These are phyloP conservation scores for Axea sp. DNA, from an alignment of 2,888 invertebrate genomes.

Conservation along the genomic window DNA sequence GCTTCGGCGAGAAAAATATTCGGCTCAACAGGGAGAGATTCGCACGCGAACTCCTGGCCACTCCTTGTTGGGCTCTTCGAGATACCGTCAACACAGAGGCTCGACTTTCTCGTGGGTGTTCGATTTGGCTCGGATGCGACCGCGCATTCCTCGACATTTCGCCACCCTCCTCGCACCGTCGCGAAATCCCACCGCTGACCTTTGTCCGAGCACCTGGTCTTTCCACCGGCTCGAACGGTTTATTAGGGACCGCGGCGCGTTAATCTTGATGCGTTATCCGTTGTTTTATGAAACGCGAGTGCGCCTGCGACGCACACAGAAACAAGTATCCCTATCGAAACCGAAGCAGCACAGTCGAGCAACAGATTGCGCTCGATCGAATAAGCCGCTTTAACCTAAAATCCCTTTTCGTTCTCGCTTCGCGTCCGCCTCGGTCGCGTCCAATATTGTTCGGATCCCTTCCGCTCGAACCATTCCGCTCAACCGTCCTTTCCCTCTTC, in stretches of 20 bases:
- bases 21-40: constrained; percentile 51
- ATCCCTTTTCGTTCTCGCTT: constrained; percentile 62
- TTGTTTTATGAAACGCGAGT: constrained; percentile 33
- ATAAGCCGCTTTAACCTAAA: constrained; percentile 66
- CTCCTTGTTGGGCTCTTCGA: constrained; percentile 46
- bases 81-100: constrained; percentile 41
- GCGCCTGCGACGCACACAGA: too few species aligned
- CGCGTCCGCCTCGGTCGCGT: constrained; percentile 45
- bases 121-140: constrained; percentile 10
- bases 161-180: too few species aligned
- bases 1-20: constrained; percentile 54
- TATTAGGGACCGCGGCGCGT: constrained; percentile 12
- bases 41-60: constrained; percentile 59
- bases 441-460: constrained; percentile 51
- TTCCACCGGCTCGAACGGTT: constrained; percentile 1
- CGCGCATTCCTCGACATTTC: constrained; percentile 5
- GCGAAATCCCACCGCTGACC: too few species aligned
- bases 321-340: constrained; percentile 58
- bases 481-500: constrained; percentile 57
- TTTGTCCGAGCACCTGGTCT: too few species aligned
- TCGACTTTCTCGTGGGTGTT: constrained; percentile 49
- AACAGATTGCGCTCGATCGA: constrained; percentile 64
- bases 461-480: constrained; percentile 32
- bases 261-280: constrained; percentile 22
- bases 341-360: constrained; percentile 59